Evolutionary conservation across 2,113 vertebrate species (phyloP), one percentile per base, ranked within the genome.

Genomic region (Ochotona princeps): DNA sequence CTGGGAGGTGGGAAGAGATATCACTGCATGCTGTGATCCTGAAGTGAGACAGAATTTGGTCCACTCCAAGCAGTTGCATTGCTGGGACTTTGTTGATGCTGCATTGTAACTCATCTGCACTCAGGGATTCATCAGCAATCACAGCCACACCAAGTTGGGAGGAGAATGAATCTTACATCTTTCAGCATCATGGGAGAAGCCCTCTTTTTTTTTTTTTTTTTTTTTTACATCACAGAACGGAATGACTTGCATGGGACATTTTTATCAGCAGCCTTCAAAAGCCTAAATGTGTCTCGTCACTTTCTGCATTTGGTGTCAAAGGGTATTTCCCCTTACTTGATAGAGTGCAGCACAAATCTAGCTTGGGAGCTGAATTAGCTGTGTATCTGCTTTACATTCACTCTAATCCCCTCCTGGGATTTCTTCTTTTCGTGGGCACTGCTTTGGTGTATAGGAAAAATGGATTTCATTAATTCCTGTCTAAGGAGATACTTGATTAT

Each of bases 381-480:
- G 73, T 95, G 66, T 89, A 79, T 94, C 86, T 67, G 69, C 85
- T 96, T 83, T 85, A 75, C 51, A 87, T 69, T 65, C 92, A 73
- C 75, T 81, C 79, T 93, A 97, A 94, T 96, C 84, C 87, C 96
- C 83, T 87, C 75, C 51, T 85, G 73, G 80, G 74, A 94, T 95
- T 92, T 96, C 65, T 87, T 96, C 57, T 97, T 80, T 96, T 96
- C 90, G 79, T 93, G 60, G 14, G 57, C 32, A 76, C 63, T 95
- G 69, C 84, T 66, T 92, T 96, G 76, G n/a, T 87, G 84, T 91
- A 63, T 3, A 91, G 17, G 72, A 47, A 21, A 76, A 93, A 85
- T 86, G 67, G 15, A 61, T 88, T 94, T 96, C 96, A 96, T 96
- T 97, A 92, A 96, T 85, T 67, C 51, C 67, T 89, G 1, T 94